phyloP scores from a whole-genome alignment of 2,113 vertebrate genomes.

The Mastomys coucha region DNA sequence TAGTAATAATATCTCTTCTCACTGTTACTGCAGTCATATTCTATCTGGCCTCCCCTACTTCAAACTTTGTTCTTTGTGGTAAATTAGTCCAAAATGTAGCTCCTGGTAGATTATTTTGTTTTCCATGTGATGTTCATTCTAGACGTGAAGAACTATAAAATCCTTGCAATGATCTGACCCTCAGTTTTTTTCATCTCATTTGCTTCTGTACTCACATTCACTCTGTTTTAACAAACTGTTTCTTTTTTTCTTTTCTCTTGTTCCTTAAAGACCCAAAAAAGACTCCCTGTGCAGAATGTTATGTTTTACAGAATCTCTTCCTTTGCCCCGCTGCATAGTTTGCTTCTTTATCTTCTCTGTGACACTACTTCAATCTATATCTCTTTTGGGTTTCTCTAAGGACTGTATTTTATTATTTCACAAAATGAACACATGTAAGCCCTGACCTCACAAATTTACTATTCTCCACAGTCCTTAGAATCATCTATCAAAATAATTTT shows the following conservation, averaged over 20 bases:
- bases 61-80: neutral
- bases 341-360: neutral
- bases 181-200: neutral
- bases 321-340: neutral
- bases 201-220: rapidly evolving
- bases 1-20: neutral
- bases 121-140: neutral
- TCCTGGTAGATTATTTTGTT: neutral
- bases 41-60: neutral
- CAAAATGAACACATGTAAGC: neutral
- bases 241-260: neutral
- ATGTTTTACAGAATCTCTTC: neutral
- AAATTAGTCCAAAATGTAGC: neutral
- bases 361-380: neutral
- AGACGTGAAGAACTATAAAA: neutral
- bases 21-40: neutral
- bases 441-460: rapidly evolving
- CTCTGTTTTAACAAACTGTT: neutral
- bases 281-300: neutral
- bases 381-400: neutral
- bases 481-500: neutral
- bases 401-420: neutral
- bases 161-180: too few species aligned
- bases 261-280: neutral
- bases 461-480: neutral